Evolutionary conservation across 2,113 vertebrate genomes (phyloP).

Genomic region (Sander lucioperca): DNA sequence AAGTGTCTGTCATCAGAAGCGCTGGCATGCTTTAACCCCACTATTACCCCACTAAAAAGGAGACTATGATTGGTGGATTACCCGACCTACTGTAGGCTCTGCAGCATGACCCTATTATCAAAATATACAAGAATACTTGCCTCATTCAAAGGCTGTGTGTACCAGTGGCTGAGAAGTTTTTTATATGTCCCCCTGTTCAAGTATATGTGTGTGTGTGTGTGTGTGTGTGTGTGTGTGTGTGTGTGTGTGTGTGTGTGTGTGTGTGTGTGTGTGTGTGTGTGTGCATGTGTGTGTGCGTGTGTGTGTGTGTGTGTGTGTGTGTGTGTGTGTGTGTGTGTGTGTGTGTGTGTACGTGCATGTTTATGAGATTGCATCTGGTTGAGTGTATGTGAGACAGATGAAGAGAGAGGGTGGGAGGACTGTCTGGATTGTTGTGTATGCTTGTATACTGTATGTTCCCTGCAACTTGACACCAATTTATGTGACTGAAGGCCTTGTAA

Average conservation of each 20-base stretch:
- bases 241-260: background rate
- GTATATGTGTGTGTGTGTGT: background rate
- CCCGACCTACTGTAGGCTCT: constrained; percentile 26
- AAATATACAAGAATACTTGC: constrained; percentile 62
- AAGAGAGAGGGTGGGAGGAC: background rate
- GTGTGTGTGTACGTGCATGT: background rate
- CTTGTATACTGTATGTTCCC: constrained; percentile 30
- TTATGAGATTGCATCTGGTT: constrained; percentile 5
- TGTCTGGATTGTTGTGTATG: constrained; percentile 23
- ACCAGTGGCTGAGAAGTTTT: constrained; percentile 25
- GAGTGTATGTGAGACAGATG: constrained; percentile 5
- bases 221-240: background rate
- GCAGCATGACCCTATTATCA: constrained; percentile 57
- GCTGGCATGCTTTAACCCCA: constrained; percentile 45
- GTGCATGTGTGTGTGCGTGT: background rate
- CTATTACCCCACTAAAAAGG: constrained; percentile 65
- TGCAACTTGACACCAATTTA: constrained; percentile 58
- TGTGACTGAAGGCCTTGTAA: constrained; percentile 60
- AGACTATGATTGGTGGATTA: constrained; percentile 62
- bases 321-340: background rate
- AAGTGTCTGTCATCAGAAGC: constrained; percentile 60
- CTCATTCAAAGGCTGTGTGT: constrained; percentile 30
- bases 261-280: background rate
- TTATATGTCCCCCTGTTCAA: constrained; percentile 32
- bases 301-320: background rate